Evolutionary conservation across 2,113 vertebrate genomes (phyloP).

Genomic region (Prionailurus bengalensis): DNA sequence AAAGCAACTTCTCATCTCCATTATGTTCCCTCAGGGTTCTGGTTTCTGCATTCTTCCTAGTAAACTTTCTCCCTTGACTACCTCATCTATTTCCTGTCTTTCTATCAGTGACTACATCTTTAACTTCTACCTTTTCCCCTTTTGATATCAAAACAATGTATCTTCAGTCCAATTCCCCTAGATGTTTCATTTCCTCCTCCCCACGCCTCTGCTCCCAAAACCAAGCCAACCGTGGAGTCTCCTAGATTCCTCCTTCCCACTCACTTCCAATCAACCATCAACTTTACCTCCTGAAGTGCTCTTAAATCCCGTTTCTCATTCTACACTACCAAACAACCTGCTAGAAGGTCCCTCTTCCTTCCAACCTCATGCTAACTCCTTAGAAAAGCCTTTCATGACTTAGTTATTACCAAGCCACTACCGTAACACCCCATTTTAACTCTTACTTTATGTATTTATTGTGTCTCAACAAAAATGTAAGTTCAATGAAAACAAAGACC

Average conservation of each 20-base stretch:
- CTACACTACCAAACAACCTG: background rate
- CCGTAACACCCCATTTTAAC: background rate
- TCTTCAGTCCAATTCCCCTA: background rate
- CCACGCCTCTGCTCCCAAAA: background rate
- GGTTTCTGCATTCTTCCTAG: background rate
- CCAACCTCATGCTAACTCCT: background rate
- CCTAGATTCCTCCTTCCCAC: background rate
- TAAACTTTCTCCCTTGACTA: background rate
- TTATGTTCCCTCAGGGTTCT: slow-evolving; percentile 1
- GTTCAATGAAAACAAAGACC: background rate
- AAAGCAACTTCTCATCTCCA: background rate
- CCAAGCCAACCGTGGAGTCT: background rate
- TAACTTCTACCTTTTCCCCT: background rate
- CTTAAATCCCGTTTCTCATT: background rate
- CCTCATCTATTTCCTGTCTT: background rate
- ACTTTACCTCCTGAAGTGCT: background rate
- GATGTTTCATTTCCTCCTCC: background rate
- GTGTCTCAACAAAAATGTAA: background rate
- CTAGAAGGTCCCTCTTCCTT: background rate
- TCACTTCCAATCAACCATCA: background rate
- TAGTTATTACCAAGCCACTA: background rate
- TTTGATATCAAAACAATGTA: background rate
- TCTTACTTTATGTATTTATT: background rate
- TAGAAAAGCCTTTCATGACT: background rate
- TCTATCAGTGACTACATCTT: background rate